These are phyloP conservation scores for Agrilus cyanescens DNA, from an alignment of 2,888 invertebrate species.

Conservation along the genomic window DNA sequence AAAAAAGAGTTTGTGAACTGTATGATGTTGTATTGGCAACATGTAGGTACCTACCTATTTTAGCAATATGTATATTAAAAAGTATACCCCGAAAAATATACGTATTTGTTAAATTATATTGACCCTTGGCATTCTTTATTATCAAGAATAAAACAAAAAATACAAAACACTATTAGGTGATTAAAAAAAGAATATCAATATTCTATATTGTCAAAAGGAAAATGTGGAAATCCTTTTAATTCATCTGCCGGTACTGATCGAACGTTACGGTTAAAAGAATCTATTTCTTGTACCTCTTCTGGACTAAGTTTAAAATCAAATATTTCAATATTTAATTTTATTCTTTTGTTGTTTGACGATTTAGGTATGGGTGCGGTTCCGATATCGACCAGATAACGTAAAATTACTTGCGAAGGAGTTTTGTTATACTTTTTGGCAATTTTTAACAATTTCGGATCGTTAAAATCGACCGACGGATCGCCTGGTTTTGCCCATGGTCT, in stretches of 20 bases:
- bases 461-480: conserved; percentile 44
- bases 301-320: conserved; percentile 43
- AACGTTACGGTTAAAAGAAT: conserved; percentile 24
- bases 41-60: no score
- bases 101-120: neutral
- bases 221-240: conserved; percentile 25
- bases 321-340: conserved; percentile 42
- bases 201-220: conserved; percentile 27
- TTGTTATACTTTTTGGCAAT: conserved; percentile 57
- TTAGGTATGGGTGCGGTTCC: conserved; percentile 45
- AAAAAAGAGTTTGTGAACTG: no score
- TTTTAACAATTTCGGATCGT: conserved; percentile 46
- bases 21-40: no score
- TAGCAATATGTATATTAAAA: no score
- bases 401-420: conserved; percentile 54
- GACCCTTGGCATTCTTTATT: neutral
- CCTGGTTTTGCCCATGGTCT: conserved; percentile 57
- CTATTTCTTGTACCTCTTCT: conserved; percentile 38
- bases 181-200: conserved; percentile 14
- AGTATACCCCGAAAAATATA: no score
- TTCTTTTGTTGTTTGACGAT: conserved; percentile 39
- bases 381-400: conserved; percentile 44
- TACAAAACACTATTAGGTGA: neutral
- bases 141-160: neutral
- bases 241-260: conserved; percentile 26